These are phyloP conservation scores for Hyposoter didymator DNA, from an alignment of 2,888 invertebrate species.

Conservation along the genomic window DNA sequence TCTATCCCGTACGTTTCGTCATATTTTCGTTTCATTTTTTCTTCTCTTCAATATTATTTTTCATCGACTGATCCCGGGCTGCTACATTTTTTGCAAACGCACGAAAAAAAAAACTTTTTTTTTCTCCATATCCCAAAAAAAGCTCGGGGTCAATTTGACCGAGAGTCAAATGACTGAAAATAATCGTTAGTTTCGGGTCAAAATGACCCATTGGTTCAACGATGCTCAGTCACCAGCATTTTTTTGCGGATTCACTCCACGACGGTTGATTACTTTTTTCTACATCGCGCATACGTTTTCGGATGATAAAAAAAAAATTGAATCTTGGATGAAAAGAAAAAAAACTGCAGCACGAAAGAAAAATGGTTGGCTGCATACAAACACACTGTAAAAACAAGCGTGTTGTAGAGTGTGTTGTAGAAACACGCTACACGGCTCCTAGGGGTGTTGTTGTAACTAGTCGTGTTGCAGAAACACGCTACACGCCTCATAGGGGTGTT, in stretches of 20 bases:
- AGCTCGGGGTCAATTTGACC: too few relatives aligned
- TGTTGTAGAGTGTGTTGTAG: too few relatives aligned
- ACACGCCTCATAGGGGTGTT: too few relatives aligned
- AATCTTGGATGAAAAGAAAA: not conserved
- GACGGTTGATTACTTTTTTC: not conserved
- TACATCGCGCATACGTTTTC: not conserved
- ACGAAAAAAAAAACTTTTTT: not conserved
- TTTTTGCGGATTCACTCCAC: not conserved
- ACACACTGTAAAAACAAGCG: not conserved
- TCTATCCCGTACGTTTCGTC: not conserved
- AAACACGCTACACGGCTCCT: too few relatives aligned
- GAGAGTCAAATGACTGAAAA: too few relatives aligned
- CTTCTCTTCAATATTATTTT: constrained; percentile 3
- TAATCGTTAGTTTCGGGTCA: not conserved
- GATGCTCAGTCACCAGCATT: not conserved
- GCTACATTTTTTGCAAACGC: not conserved
- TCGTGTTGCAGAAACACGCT: too few relatives aligned
- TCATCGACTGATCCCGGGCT: not conserved
- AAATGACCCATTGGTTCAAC: not conserved
- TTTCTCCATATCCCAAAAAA: not conserved
- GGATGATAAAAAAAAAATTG: not conserved
- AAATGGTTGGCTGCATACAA: not conserved
- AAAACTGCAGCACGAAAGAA: not conserved
- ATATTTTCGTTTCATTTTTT: not conserved
- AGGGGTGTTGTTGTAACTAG: too few relatives aligned